These are phyloP conservation scores for Lutraria lutraria DNA, from an alignment of 2,888 invertebrate species.

Conservation along the genomic window DNA sequence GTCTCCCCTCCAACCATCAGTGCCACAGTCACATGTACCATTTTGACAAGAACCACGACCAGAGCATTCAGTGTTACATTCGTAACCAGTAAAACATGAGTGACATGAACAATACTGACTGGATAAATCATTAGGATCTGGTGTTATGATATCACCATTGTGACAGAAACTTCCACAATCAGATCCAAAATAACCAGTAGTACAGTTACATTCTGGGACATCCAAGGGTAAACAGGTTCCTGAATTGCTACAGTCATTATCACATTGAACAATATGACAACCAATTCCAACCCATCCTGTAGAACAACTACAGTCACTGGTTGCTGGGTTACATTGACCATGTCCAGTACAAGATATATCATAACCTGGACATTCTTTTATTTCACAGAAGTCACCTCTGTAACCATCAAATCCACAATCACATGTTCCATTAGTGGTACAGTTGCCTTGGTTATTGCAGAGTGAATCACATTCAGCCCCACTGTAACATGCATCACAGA, in stretches of 20 bases:
- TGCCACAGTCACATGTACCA: conserved; percentile 77
- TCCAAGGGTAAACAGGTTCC: conserved; percentile 70
- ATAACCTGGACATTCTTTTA: conserved; percentile 75
- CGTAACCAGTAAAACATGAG: conserved; percentile 71
- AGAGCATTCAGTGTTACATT: conserved; percentile 64
- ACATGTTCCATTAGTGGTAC: conserved; percentile 70
- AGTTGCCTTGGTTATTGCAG: conserved; percentile 74
- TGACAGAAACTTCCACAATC: conserved; percentile 65
- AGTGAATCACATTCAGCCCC: conserved; percentile 74
- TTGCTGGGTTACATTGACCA: conserved; percentile 74
- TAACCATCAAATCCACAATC: conserved; percentile 78
- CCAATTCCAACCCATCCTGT: conserved; percentile 77
- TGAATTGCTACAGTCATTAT: conserved; percentile 73
- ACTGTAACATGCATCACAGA: conserved; percentile 77
- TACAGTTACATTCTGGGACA: conserved; percentile 65
- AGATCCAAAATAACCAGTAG: conserved; percentile 62
- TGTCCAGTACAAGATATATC: conserved; percentile 74
- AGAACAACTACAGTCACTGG: conserved; percentile 73
- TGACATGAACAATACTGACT: conserved; percentile 72
- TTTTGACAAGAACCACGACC: conserved; percentile 64
- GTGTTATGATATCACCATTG: conserved; percentile 64
- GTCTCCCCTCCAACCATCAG: conserved; percentile 75
- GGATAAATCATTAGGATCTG: conserved; percentile 50
- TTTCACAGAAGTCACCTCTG: conserved; percentile 76
- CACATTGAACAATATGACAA: conserved; percentile 76